Base-by-base conservation (phyloP, 2,113 vertebrate genomes). In the Corydoras sp. region DNA sequence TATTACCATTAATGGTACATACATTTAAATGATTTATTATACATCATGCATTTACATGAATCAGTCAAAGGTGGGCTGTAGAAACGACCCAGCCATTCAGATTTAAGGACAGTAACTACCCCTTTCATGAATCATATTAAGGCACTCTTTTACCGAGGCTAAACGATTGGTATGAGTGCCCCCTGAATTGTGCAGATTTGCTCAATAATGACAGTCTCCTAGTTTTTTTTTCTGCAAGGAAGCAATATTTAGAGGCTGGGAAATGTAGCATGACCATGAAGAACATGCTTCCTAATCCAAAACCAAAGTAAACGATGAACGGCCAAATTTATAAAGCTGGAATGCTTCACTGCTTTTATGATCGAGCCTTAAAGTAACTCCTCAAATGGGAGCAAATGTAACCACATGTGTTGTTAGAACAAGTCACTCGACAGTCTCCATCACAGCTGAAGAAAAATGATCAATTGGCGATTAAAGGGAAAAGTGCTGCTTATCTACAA, bases 391-490 rank as follows among this genome's bases (percentile, higher is more conserved):
- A 64, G 65, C 59, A 74, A 64, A 71, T 58, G 59, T 18, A 12
- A 12, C 78, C 78, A 77, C 68, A 77, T 71, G 71, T 66, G 60
- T 30, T 2, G 32, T 31, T 24, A 48, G 48, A 58, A 32, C 30
- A 65, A 73, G 55, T 68, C 35, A n/a, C n/a, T 35, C 55, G 12
- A 53, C 15, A 12, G 18, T 13, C 43, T 66, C 72, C 4, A 14
- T 53, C 59, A 60, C 60, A 69, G 65, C 64, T 54, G 63, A 55
- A 60, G 30, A 29, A 59, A 76, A 71, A 65, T 63, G 70, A 70
- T 65, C 71, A 13, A 70, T 64, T 18, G 48, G 18, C 29, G 53
- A 73, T 56, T 32, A 3, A 24, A 4, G 58, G 18, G 31, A 68
- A 53, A 13, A 72, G 58, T 58, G 64, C 73, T 62, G 48, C 49